Evolutionary conservation across 30 jellyfish, hydroid and myxozoan genomes (phyloP), one percentile per base, ranked within the genome.

Genomic region (Phacellophora camtschatica): DNA sequence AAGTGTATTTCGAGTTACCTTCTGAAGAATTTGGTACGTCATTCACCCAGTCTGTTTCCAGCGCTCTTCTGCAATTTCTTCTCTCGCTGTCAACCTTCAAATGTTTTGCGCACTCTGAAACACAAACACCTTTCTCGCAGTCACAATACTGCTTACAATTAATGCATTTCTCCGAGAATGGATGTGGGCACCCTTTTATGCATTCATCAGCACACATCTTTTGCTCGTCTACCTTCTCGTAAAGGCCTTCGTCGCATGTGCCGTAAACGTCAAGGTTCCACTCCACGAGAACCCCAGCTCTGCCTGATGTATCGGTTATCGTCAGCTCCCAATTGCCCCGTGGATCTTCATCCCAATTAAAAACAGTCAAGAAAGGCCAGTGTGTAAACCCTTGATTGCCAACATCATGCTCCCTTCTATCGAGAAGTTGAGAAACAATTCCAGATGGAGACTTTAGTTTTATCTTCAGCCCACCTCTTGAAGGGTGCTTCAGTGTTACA

Each of bases 341-440:
- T 1, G 99, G 97, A 42, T 71, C 66, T 77, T 94, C 99, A 46
- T 81, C 99, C 99, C 99, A 93, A 66, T 93, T 77, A 50, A 93
- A 87, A 22, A 93, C 97, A 5, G 99, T 93, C 8, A 93, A 77
- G 59, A 93, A 93, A 11, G 94, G 86, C 99, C 99, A 93, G 74
- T 93, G 45, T 15, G 87, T 71, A 85, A 93, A 93, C 7, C 99
- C 99, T 19, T 67, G 82, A 8, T 66, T 65, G 9, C 88, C 55
- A 7, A 51, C 65, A 74, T 93, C 99, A 35, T 88, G 96, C 20
- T 43, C 87, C 20, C 99, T 54, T 68, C 67, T 67, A 39, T 71
- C 71, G 56, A 93, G 74, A 9, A 93, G 82, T 29, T 88, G 90
- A 11, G 99, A 93, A 25, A 53, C 55, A 13, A 95, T 71, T 0